Evolutionary conservation across 2,113 vertebrate genomes (phyloP).

Genomic region (Australoheros scitulus): DNA sequence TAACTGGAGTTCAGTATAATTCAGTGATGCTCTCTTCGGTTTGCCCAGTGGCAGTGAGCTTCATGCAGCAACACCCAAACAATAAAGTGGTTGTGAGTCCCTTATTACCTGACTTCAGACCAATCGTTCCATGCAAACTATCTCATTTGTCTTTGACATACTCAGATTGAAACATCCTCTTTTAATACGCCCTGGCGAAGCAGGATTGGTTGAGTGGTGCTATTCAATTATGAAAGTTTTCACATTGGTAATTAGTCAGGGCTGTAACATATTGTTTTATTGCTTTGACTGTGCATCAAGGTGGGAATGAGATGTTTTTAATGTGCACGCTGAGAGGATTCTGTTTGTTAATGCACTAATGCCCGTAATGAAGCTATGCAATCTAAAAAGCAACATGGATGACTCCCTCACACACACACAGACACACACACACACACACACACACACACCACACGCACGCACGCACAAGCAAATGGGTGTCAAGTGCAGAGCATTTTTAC

Average conservation of each 20-base stretch:
- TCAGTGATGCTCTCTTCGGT: constrained; percentile 11
- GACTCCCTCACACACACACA: not conserved
- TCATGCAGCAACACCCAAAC: constrained; percentile 58
- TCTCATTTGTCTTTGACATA: constrained; percentile 74
- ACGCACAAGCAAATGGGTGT: not conserved
- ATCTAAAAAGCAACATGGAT: constrained; percentile 54
- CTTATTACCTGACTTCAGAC: constrained; percentile 71
- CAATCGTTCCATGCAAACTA: constrained; percentile 54
- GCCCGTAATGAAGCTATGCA: constrained; percentile 69
- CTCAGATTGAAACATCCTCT: constrained; percentile 59
- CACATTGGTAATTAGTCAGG: constrained; percentile 75
- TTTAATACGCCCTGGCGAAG: constrained; percentile 57
- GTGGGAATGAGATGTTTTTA: constrained; percentile 72
- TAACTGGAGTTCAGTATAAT: constrained; percentile 22
- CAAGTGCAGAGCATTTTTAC: constrained; percentile 10
- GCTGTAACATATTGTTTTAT: constrained; percentile 74
- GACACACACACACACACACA: not conserved
- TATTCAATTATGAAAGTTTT: constrained; percentile 78
- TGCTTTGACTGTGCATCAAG: constrained; percentile 53
- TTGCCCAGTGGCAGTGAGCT: constrained; percentile 46
- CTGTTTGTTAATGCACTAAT: constrained; percentile 67
- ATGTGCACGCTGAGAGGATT: constrained; percentile 70
- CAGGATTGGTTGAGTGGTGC: constrained; percentile 61
- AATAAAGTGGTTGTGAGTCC: constrained; percentile 47
- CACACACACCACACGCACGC: not conserved